Conservation (phyloP, 2,888 invertebrate species). For the Agrotis puta region DNA sequence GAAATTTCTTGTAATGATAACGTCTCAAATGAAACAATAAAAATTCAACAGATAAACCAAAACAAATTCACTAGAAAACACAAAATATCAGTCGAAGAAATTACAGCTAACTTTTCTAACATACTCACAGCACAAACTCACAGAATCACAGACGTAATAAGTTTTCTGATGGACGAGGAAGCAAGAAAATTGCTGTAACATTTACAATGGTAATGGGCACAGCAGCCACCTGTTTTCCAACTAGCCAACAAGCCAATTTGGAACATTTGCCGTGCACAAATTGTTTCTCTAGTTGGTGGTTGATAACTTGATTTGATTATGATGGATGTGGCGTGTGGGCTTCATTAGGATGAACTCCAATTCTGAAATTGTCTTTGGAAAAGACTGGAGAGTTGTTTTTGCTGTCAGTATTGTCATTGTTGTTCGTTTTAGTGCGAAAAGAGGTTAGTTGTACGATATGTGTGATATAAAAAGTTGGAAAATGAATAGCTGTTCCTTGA, state of each 20-base stretch:
- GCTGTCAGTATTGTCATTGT: background rate
- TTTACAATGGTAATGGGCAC: slow-evolving; percentile 82
- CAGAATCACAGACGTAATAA: slow-evolving; percentile 64
- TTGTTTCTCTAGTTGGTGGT: slow-evolving; percentile 80
- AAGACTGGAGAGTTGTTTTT: background rate
- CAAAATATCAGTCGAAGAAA: slow-evolving; percentile 18
- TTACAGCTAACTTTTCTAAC: slow-evolving; percentile 48
- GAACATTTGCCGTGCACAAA: slow-evolving; percentile 80
- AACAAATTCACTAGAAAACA: slow-evolving; percentile 16
- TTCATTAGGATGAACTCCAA: slow-evolving; percentile 38
- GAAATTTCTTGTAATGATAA: background rate
- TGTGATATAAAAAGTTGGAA: no score
- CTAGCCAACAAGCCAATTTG: slow-evolving; percentile 80
- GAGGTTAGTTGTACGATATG: background rate
- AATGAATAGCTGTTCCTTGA: no score
- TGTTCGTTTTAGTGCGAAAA: background rate
- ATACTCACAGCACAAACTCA: slow-evolving; percentile 49
- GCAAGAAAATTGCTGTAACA: slow-evolving; percentile 80
- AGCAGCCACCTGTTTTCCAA: slow-evolving; percentile 80
- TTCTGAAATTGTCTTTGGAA: slow-evolving; percentile 23
- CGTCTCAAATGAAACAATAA: background rate
- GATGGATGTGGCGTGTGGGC: slow-evolving; percentile 59
- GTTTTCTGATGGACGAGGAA: slow-evolving; percentile 78
- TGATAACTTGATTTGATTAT: slow-evolving; percentile 63
- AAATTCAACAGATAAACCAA: background rate